These are phyloP conservation scores for Thelaira solivaga DNA, from an alignment of 2,888 invertebrate genomes.

Conservation along the genomic window DNA sequence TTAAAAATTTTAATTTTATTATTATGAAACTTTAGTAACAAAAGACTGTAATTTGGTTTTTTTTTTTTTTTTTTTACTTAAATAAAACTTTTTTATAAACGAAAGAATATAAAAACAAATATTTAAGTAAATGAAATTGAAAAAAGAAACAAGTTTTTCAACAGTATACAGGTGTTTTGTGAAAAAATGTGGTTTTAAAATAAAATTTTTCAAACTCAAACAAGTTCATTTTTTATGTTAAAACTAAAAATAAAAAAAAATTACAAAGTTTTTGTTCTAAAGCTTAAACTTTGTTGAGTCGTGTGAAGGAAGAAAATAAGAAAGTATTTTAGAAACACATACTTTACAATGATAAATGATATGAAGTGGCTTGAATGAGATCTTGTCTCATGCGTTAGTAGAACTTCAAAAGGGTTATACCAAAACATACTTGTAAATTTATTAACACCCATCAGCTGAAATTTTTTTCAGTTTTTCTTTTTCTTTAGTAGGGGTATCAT, in stretches of 20 bases:
- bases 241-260: not conserved
- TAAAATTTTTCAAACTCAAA: conserved; percentile 41
- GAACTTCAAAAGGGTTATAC: conserved; percentile 27
- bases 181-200: conserved; percentile 20
- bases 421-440: conserved; percentile 37
- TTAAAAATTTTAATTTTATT: too few species aligned
- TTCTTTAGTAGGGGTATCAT: too few species aligned
- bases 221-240: conserved; percentile 27
- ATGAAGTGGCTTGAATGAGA: conserved; percentile 15
- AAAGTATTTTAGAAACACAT: conserved; percentile 8
- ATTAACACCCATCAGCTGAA: conserved; percentile 45
- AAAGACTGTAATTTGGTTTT: too few species aligned
- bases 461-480: not conserved
- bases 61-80: too few species aligned
- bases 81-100: too few species aligned
- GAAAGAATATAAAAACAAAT: not conserved
- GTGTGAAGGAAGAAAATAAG: not conserved
- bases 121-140: conserved; percentile 5
- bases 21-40: too few species aligned
- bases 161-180: conserved; percentile 37
- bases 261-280: not conserved
- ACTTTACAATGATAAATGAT: conserved; percentile 61
- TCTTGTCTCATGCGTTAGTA: not conserved
- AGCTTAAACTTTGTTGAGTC: conserved; percentile 13
- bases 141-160: not conserved